Percentiles rank a stretch among this genome's conserved stretches.
Conservation (phyloP, 2,797 vertebrate species). For the Lutjanus campechanus region DNA sequence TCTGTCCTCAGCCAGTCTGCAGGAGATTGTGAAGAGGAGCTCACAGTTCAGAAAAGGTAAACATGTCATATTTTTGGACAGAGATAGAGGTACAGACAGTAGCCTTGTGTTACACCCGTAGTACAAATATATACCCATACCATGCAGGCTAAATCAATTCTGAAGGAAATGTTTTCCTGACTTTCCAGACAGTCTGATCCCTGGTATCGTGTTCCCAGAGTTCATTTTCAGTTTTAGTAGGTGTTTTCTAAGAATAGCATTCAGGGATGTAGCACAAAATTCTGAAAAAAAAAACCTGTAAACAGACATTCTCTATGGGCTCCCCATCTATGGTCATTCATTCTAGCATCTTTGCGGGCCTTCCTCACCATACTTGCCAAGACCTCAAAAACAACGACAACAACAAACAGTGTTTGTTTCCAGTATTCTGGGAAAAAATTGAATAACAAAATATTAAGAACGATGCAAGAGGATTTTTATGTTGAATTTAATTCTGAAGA, state of each 20-base stretch:
- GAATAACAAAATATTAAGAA: too few relatives aligned
- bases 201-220: neutral
- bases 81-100: neutral
- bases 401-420: too few relatives aligned
- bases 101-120: neutral
- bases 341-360: too few relatives aligned
- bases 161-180: neutral
- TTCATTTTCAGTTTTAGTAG: neutral
- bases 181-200: neutral
- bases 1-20: conserved; percentile 46
- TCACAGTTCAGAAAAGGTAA: conserved; percentile 65
- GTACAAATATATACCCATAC: neutral
- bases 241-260: neutral
- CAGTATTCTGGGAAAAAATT: too few relatives aligned
- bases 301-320: too few relatives aligned
- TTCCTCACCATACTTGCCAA: too few relatives aligned
- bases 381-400: too few relatives aligned
- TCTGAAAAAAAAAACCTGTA: too few relatives aligned
- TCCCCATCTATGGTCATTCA: too few relatives aligned
- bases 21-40: conserved; percentile 68
- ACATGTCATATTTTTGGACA: neutral
- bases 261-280: too few relatives aligned
- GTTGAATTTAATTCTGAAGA: too few relatives aligned
- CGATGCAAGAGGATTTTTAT: too few relatives aligned
- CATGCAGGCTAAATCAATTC: neutral